phyloP scores from a whole-genome alignment of 2,797 vertebrate species.

The Pteropus rufus region DNA sequence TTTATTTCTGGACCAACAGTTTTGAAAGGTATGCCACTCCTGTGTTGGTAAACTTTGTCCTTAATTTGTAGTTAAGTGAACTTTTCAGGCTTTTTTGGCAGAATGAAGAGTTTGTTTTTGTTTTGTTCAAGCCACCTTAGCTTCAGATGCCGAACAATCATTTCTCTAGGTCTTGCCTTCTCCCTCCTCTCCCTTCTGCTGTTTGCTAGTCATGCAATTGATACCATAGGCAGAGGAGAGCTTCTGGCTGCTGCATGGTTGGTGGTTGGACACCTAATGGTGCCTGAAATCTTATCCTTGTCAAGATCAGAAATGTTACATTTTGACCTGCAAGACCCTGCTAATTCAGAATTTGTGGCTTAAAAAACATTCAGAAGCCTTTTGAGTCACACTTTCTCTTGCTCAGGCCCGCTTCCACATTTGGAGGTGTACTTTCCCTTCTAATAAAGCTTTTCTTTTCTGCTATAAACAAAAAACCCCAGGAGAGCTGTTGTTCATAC shows the following conservation, averaged over 20 bases:
- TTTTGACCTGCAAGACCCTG: not conserved
- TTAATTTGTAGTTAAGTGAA: not conserved
- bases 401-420: no score
- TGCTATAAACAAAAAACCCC: no score
- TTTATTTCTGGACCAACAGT: not conserved
- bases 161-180: not conserved
- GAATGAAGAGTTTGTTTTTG: not conserved
- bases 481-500: not conserved
- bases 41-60: not conserved
- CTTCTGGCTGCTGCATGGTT: constrained; percentile 11
- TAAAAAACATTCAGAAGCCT: not conserved
- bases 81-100: not conserved
- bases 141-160: not conserved
- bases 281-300: constrained; percentile 27
- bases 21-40: not conserved
- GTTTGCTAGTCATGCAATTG: not conserved
- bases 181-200: not conserved
- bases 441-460: no score
- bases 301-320: not conserved
- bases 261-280: not conserved
- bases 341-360: not conserved
- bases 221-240: not conserved
- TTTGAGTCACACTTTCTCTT: no score
- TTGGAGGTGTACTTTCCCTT: no score
- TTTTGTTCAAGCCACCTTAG: not conserved